Evolutionary conservation across 2,113 vertebrate species (phyloP), one percentile per base, ranked within the genome.

Genomic region (Lycaon pictus): DNA sequence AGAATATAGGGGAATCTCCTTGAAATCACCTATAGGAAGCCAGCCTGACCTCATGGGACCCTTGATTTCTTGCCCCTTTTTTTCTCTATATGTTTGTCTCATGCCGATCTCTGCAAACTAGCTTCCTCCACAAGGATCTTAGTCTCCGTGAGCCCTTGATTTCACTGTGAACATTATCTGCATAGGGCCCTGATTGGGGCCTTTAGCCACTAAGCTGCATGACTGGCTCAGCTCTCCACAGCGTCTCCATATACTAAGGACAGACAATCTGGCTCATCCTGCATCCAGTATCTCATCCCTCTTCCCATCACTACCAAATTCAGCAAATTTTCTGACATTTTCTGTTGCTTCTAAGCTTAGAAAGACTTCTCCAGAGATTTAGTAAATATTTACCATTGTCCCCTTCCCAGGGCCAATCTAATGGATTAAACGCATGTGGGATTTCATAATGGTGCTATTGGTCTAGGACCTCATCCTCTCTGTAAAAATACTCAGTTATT

Each of bases 281-380:
- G 3, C 60, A 20, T 48, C 35, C 43, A 53, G 43, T 35, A 15
- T 72, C 1, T 43, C 27, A 25, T 51, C 13, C 80, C 20, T 4
- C 29, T 90, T 90, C 27, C 69, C 20, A 25, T 32, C 20, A 19
- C 29, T 58, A 27, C 62, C 19, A 55, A 25, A 37, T 62, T 83
- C 62, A 82, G 58, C 71, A 82, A 12, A 60, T 58, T 90, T 91
- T 88, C 63, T 82, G 5, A 35, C 17, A 11, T 89, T 56, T 91
- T 95, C 51, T 55, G 23, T 85, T 96, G 74, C 29, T 83, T 93
- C 60, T 88, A 65, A 55, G 32, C 19, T 85, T 72, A 37, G 32
- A 51, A 60, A 95, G 67, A 89, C 79, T 86, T 90, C 16, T 87
- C 79, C 72, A 51, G 79, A 92, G 37, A 91, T 76, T 58, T 37